Evolutionary conservation across 2,797 vertebrate genomes (phyloP).

Genomic region (Aeoliscus strigatus): DNA sequence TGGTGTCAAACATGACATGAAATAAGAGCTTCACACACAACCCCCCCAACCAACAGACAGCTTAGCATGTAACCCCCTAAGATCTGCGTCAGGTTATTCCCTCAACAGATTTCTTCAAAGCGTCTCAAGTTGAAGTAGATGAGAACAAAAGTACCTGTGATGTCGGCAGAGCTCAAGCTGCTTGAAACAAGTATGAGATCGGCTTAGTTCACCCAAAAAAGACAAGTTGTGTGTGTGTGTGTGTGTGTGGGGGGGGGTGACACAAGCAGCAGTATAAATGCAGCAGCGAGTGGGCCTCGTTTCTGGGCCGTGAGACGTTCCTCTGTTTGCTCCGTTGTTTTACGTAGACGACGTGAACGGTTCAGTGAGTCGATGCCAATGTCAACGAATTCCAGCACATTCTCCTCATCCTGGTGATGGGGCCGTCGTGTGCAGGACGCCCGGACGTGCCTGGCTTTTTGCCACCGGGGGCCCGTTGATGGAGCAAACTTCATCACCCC

Average conservation of each 20-base stretch:
- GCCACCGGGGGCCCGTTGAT: conserved; percentile 52
- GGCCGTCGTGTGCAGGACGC: conserved; percentile 33
- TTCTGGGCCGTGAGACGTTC: conserved; percentile 30
- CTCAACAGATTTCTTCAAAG: conserved; percentile 39
- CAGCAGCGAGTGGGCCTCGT: conserved; percentile 16
- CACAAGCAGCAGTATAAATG: conserved; percentile 24
- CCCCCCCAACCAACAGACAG: no score
- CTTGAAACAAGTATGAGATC: conserved; percentile 14
- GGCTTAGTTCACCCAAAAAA: conserved; percentile 1
- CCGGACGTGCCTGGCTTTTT: conserved; percentile 43
- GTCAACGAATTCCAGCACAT: conserved; percentile 52
- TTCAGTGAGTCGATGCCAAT: conserved; percentile 36
- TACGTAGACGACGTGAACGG: conserved; percentile 36
- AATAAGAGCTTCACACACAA: conserved; percentile 5
- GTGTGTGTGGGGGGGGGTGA: no score
- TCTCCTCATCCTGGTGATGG: conserved; percentile 45
- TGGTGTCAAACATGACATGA: conserved; percentile 18
- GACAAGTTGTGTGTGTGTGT: no score
- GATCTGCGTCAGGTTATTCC: conserved; percentile 17
- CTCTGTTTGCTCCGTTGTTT: conserved; percentile 31
- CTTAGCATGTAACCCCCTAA: conserved; percentile 19
- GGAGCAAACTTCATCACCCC: conserved; percentile 54
- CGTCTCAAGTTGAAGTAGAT: conserved; percentile 12
- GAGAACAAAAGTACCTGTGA: conserved; percentile 15
- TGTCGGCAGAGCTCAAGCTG: conserved; percentile 25